phyloP scores from a whole-genome alignment of 2,797 vertebrate species.

The Pipistrellus pipistrellus region DNA sequence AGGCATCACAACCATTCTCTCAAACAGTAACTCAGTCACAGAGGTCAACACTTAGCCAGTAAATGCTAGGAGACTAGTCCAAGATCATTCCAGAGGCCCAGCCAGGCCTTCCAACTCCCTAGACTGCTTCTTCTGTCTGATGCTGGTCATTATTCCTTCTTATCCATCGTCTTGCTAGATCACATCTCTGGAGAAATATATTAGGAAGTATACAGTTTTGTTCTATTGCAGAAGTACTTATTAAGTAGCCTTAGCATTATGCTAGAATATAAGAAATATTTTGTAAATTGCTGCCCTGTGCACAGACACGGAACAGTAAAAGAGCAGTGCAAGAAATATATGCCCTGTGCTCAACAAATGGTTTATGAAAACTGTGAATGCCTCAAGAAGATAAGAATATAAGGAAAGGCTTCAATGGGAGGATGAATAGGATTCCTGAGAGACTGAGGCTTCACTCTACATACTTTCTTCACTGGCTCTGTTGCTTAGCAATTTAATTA shows the following conservation, averaged over 20 bases:
- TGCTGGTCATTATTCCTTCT: neutral
- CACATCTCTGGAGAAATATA: neutral
- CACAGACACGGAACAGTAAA: neutral
- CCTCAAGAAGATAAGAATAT: neutral
- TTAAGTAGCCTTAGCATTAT: neutral
- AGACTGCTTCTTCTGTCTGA: neutral
- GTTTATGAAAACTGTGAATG: neutral
- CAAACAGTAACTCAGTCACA: neutral
- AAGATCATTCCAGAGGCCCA: neutral
- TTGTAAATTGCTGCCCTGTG: neutral
- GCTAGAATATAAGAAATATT: neutral
- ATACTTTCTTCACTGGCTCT: neutral
- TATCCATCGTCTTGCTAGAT: neutral
- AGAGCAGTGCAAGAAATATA: neutral
- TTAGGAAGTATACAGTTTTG: neutral
- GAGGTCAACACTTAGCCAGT: neutral
- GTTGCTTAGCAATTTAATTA: neutral
- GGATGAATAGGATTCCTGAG: neutral
- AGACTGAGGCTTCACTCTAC: neutral
- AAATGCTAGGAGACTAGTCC: neutral
- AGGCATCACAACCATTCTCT: neutral
- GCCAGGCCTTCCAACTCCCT: neutral
- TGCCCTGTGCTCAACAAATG: neutral
- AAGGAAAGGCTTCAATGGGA: neutral
- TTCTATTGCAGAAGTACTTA: conserved; percentile 5